These are phyloP conservation scores for Ectropis crepuscularia DNA, from an alignment of 2,888 invertebrate genomes.

Conservation along the genomic window DNA sequence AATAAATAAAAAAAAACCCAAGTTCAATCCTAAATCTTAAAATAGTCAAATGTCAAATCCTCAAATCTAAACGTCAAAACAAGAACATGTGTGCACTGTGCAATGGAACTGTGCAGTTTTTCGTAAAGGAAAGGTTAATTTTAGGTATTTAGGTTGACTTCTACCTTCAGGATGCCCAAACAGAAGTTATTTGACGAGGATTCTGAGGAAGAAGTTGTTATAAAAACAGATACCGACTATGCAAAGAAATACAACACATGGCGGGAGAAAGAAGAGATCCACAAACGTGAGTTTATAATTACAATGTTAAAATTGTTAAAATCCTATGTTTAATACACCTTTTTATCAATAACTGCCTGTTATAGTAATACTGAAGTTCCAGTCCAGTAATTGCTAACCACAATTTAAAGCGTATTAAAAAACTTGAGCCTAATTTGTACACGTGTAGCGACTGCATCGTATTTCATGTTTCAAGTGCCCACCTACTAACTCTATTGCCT, in stretches of 20 bases:
- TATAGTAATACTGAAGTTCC: too few relatives aligned
- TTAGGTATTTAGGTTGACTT: conserved; percentile 13
- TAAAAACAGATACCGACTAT: conserved; percentile 91
- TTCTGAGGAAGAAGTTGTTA: conserved; percentile 80
- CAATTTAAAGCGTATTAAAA: too few relatives aligned
- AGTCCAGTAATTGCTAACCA: too few relatives aligned
- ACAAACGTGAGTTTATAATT: conserved; percentile 87
- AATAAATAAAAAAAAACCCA: too few relatives aligned
- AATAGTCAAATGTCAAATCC: too few relatives aligned
- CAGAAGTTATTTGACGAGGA: conserved; percentile 83
- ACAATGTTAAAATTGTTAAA: neutral
- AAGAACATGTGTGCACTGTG: conserved; percentile 25
- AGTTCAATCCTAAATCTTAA: too few relatives aligned
- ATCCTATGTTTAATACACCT: too few relatives aligned
- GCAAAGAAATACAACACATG: conserved; percentile 93
- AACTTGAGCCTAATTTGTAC: too few relatives aligned
- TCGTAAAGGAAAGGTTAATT: conserved; percentile 13
- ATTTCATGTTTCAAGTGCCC: too few relatives aligned
- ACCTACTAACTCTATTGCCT: too few relatives aligned
- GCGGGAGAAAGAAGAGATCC: conserved; percentile 93
- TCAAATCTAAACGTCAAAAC: conserved; percentile 17
- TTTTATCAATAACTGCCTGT: too few relatives aligned
- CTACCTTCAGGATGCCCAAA: conserved; percentile 53
- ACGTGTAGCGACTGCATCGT: too few relatives aligned
- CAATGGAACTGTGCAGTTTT: neutral